Base-by-base conservation (phyloP, 1,140 invertebrate species). In the Lasioglossum baleicum region DNA sequence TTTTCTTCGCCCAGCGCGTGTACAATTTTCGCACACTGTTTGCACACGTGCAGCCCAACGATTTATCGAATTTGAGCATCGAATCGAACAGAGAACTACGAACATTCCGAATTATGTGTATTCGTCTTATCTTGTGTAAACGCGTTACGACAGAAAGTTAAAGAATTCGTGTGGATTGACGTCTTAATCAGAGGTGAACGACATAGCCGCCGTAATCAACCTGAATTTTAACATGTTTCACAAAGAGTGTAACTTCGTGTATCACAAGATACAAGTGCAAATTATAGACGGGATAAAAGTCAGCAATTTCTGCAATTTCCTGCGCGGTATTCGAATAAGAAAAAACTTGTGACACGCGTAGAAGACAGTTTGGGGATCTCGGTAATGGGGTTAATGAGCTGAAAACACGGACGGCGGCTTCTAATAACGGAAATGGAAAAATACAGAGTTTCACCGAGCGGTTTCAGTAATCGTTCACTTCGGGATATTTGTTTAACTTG, bases 351-450 rank as follows among this genome's bases (percentile, higher is more conserved):
- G 17, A n/a, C 17, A 17, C 1, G 17, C 17, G 7, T 7, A 7
- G 56, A 20, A 58, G 17, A 58, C 20, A n/a, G n/a, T 48, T 7
- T 44, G 5, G 10, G 26, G n/a, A 44, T 61, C 0, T 2, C 2
- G 7, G 20, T 61, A 31, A 61, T 40, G 56, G 40, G 7, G 31
- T 60, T 63, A 26, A 6, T 13, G 26, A 70, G 56, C 15, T 61
- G 53, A 60, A 60, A 40, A 61, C 13, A 60, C 22, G 20, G 17
- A 61, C 35, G 26, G 70, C 8, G 56, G n/a, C 11, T 40, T 70
- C 56, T 42, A 76, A 69, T 48, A 4, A 40, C 42, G 53, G 56
- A 61, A 61, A 63, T 17, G 44, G 68, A 78, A 64, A 78, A 78
- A 15, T 78, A 72, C 56, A 51, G 31, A 64, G 67, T 71, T 71